Evolutionary conservation across 2,888 invertebrate species (phyloP).

Genomic region (Drosophila siamana): DNA sequence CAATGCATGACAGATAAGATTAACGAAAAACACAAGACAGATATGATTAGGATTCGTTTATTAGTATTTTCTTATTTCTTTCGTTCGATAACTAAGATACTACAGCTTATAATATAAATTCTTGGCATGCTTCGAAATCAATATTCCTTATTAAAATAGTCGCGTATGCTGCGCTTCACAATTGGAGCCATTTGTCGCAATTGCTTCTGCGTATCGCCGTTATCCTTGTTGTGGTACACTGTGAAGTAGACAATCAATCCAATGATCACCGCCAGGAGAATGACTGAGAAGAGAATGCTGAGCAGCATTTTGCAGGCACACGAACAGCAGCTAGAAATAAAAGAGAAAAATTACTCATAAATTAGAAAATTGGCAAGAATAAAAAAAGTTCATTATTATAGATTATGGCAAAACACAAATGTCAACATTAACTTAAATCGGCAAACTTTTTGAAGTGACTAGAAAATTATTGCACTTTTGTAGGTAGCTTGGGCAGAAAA

Average conservation of each 20-base stretch:
- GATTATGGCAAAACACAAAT: too few species aligned
- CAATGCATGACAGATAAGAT: conserved; percentile 58
- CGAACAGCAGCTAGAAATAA: conserved; percentile 82
- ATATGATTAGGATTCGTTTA: conserved; percentile 1
- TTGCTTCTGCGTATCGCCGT: conserved; percentile 45
- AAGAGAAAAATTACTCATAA: background rate
- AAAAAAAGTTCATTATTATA: too few species aligned
- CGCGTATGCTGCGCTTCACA: conserved; percentile 73
- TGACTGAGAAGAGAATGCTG: conserved; percentile 70
- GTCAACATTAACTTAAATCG: too few species aligned
- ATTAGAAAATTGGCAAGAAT: background rate
- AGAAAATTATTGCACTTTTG: too few species aligned
- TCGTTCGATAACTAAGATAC: conserved; percentile 22
- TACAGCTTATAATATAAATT: conserved; percentile 64
- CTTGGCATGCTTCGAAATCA: conserved; percentile 26
- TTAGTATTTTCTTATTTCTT: conserved; percentile 25
- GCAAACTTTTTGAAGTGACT: too few species aligned
- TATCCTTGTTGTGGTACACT: conserved; percentile 76
- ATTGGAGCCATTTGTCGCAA: conserved; percentile 58
- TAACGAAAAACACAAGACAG: conserved; percentile 18
- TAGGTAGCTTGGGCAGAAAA: too few species aligned
- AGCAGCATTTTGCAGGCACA: conserved; percentile 81
- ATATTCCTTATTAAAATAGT: conserved; percentile 71
- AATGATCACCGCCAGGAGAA: conserved; percentile 76
- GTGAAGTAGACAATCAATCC: conserved; percentile 83